These are phyloP conservation scores for Muntiacus reevesi DNA, from an alignment of 2,113 vertebrate species.

Conservation along the genomic window DNA sequence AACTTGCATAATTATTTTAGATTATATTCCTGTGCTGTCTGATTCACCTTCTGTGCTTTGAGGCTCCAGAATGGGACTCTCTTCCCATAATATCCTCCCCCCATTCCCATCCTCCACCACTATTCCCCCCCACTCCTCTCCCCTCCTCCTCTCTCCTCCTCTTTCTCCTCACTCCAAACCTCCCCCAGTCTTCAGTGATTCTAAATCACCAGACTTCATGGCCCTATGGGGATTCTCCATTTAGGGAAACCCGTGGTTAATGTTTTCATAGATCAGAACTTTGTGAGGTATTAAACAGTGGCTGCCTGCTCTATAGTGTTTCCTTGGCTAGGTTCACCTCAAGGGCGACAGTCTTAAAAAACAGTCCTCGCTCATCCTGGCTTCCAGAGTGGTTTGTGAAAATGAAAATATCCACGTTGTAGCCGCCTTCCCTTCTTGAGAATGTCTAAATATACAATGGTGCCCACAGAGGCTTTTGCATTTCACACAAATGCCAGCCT, in stretches of 20 bases:
- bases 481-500: slow-evolving; percentile 2
- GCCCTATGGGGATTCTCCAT: not conserved
- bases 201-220: not conserved
- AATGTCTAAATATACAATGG: slow-evolving; percentile 37
- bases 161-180: not conserved
- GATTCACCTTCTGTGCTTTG: not conserved
- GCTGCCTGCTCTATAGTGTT: not conserved
- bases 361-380: not conserved
- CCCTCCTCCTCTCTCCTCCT: not conserved
- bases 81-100: not conserved
- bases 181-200: not conserved
- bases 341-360: not conserved
- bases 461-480: not conserved
- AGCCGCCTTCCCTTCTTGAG: not conserved
- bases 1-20: not conserved
- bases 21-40: not conserved
- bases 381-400: slow-evolving; percentile 25
- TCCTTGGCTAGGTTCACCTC: not conserved
- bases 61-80: not conserved
- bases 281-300: not conserved
- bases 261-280: not conserved
- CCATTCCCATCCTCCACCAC: no score
- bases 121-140: not conserved
- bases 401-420: slow-evolving; percentile 35
- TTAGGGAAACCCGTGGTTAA: not conserved